Evolutionary conservation across 2,797 vertebrate genomes (phyloP).

Genomic region (Amazona finschi): DNA sequence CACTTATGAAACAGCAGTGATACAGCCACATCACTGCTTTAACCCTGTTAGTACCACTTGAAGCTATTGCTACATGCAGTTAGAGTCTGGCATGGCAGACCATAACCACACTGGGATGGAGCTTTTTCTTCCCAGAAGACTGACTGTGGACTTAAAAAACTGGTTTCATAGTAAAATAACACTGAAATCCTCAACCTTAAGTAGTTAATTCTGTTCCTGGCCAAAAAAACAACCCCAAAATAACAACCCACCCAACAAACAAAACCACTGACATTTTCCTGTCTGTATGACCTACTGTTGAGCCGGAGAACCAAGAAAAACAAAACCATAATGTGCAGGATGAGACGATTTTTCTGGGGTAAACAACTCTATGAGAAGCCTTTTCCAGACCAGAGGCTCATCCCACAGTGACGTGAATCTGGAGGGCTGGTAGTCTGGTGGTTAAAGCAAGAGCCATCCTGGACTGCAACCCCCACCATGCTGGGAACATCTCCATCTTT

Average conservation of each 20-base stretch:
- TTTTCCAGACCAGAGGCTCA: not conserved
- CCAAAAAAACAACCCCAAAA: not conserved
- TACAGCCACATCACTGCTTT: not conserved
- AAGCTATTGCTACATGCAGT: not conserved
- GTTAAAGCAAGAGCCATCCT: not conserved
- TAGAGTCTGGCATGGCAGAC: not conserved
- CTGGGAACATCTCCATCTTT: not conserved
- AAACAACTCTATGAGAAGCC: not conserved
- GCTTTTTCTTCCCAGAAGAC: not conserved
- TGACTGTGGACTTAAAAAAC: not conserved
- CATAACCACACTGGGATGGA: fast-evolving
- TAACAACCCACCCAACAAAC: not conserved
- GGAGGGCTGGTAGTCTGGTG: not conserved
- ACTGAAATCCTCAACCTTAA: not conserved
- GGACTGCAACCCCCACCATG: not conserved
- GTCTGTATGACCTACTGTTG: not conserved
- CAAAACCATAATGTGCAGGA: not conserved
- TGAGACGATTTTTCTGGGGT: not conserved
- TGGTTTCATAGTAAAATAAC: not conserved
- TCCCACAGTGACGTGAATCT: not conserved
- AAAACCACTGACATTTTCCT: not conserved
- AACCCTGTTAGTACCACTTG: not conserved
- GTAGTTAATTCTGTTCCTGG: not conserved
- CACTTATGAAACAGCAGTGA: not conserved
- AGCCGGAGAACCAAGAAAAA: not conserved